These are phyloP conservation scores for Channa argus DNA, from an alignment of 2,113 vertebrate genomes.

Conservation along the genomic window DNA sequence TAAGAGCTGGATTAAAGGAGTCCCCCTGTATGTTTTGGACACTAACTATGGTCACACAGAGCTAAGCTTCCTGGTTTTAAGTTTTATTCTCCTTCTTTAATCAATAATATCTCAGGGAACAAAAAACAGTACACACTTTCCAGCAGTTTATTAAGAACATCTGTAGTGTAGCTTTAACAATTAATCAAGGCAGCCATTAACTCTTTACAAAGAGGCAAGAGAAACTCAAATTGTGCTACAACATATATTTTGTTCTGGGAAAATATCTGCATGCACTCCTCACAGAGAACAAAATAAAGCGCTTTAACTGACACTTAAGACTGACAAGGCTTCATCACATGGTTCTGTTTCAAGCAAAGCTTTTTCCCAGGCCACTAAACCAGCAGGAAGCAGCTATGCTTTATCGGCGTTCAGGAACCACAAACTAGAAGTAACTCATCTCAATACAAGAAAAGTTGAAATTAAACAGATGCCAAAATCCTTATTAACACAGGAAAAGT, in stretches of 20 bases:
- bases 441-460: slow-evolving; percentile 36
- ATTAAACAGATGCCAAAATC: slow-evolving; percentile 18
- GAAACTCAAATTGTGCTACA: slow-evolving; percentile 43
- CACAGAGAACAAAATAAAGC: slow-evolving; percentile 58
- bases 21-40: background rate
- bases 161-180: slow-evolving; percentile 72
- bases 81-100: background rate
- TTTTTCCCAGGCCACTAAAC: slow-evolving; percentile 11
- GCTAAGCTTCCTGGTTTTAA: background rate
- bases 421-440: slow-evolving; percentile 43
- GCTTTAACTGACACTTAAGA: slow-evolving; percentile 49
- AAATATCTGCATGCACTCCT: slow-evolving; percentile 70
- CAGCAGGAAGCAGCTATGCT: slow-evolving; percentile 19
- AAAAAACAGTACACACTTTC: slow-evolving; percentile 2
- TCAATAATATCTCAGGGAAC: background rate
- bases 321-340: slow-evolving; percentile 33
- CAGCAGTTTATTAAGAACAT: slow-evolving; percentile 77
- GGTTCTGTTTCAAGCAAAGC: slow-evolving; percentile 38
- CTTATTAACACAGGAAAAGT: slow-evolving; percentile 13
- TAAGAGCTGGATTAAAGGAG: background rate
- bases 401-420: slow-evolving; percentile 44
- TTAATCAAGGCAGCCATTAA: slow-evolving; percentile 66
- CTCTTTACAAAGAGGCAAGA: slow-evolving; percentile 64
- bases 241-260: slow-evolving; percentile 50
- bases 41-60: background rate